Evolutionary conservation across 2,888 invertebrate genomes (phyloP).

Genomic region (Ligdia adustata): DNA sequence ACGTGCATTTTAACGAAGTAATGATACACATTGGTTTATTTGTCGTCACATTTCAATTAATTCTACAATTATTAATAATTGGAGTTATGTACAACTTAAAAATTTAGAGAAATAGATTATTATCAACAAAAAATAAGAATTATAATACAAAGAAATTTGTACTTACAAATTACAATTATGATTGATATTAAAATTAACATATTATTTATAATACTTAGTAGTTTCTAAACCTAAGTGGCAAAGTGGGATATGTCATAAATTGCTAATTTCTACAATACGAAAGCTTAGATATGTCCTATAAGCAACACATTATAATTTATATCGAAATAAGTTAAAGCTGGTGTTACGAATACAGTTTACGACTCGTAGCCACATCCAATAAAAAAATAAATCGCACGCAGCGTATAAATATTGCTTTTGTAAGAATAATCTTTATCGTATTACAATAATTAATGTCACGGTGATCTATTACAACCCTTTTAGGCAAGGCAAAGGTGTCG

Average conservation of each 20-base stretch:
- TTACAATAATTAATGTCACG: constrained; percentile 33
- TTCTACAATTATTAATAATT: too few species aligned
- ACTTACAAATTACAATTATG: constrained; percentile 44
- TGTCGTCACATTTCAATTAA: too few species aligned
- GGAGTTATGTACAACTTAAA: too few species aligned
- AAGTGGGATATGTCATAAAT: constrained; percentile 73
- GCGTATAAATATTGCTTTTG: constrained; percentile 15
- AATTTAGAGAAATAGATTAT: too few species aligned
- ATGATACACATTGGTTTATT: too few species aligned
- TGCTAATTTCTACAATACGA: constrained; percentile 39
- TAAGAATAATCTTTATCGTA: constrained; percentile 1
- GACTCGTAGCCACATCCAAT: constrained; percentile 41
- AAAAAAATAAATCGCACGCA: constrained; percentile 36
- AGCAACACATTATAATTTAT: constrained; percentile 41
- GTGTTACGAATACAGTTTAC: constrained; percentile 41
- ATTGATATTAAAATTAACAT: constrained; percentile 35
- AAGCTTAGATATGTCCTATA: constrained; percentile 53
- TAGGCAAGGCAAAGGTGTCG: constrained; percentile 59
- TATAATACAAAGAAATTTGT: constrained; percentile 40
- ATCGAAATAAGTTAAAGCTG: constrained; percentile 69
- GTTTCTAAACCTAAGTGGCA: constrained; percentile 61
- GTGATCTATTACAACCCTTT: constrained; percentile 49
- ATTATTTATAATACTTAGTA: constrained; percentile 15
- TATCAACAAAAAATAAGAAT: too few species aligned
- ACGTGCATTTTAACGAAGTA: too few species aligned